phyloP scores from a whole-genome alignment of 1,140 invertebrate species.

The Globodera ellingtonae region DNA sequence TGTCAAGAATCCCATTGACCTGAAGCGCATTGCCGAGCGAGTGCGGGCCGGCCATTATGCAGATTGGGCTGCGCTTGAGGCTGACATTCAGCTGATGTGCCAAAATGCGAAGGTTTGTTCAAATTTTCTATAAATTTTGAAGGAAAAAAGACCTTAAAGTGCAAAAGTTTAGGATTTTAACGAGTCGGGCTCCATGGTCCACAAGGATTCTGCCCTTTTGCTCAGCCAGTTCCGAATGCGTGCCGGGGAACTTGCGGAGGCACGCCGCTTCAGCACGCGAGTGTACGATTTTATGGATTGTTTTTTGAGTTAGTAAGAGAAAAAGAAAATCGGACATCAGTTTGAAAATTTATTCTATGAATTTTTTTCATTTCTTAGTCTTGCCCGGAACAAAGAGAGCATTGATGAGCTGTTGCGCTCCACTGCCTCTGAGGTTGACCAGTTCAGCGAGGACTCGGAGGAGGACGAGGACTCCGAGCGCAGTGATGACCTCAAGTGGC shows the following conservation, averaged over 20 bases:
- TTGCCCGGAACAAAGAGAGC: slow-evolving; percentile 65
- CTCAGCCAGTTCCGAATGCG: slow-evolving; percentile 17
- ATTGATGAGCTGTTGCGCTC: slow-evolving; percentile 71
- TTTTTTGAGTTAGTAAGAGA: not conserved
- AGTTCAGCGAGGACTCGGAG: slow-evolving; percentile 61
- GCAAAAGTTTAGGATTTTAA: slow-evolving; percentile 74
- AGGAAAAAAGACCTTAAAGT: too few relatives aligned
- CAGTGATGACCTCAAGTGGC: slow-evolving; percentile 77
- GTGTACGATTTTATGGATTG: slow-evolving; percentile 36
- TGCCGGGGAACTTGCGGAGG: slow-evolving; percentile 19
- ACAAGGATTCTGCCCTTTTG: slow-evolving; percentile 72
- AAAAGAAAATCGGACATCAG: too few relatives aligned
- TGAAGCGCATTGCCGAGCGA: slow-evolving; percentile 89
- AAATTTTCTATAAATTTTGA: too few relatives aligned
- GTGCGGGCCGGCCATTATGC: slow-evolving; percentile 79
- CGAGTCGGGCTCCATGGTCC: slow-evolving; percentile 92
- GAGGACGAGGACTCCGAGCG: slow-evolving; percentile 66
- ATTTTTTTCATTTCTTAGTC: slow-evolving; percentile 17
- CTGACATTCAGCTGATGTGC: slow-evolving; percentile 85
- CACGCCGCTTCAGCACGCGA: slow-evolving; percentile 30
- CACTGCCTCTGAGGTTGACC: slow-evolving; percentile 71
- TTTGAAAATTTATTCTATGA: too few relatives aligned
- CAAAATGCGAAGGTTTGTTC: slow-evolving; percentile 80
- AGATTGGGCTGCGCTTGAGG: slow-evolving; percentile 80
- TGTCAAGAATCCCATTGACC: slow-evolving; percentile 93